Base-by-base conservation (phyloP, 2,797 vertebrate genomes). In the Rhynchotus rufescens region DNA sequence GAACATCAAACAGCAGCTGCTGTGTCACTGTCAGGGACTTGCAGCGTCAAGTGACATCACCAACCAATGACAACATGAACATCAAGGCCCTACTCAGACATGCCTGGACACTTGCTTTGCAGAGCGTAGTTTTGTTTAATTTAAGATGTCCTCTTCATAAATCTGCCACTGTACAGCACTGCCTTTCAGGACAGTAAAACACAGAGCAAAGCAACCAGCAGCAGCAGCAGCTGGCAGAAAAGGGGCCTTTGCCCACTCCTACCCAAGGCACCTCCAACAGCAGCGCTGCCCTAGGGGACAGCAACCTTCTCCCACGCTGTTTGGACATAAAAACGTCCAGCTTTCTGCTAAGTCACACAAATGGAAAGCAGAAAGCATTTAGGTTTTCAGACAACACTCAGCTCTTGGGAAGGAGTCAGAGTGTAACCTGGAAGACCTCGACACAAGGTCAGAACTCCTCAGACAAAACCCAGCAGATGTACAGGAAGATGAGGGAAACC, bases 181-280 rank as follows among this genome's bases (percentile, higher is more conserved):
- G 4, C 30, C 67, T 36, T 22, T 44, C 9, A 45, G 38, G 52
- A 19, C 61, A 73, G 45, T 38, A 60, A n/a, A 38, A 30, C 36
- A 9, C 2, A 6, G 2, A n/a, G 68, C 1, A 6, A 44, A n/a
- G 26, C 65, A 28, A 8, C 6, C 1, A 10, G 6, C 1, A 40
- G 62, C 34, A 42, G 54, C 1, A 8, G 7, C 59, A 36, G 36
- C 36, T 30, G 40, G 42, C 2, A 36, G 49, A 8, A 12, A n/a
- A 51, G 17, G 0, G 25, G 25, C 16, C 42, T n/a, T 25, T 42
- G 7, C 49, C 9, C 30, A 64, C 10, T 25, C 56, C 14, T 2
- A 12, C 13, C 49, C 3, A 49, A 42, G 1, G 28, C 6, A 3
- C 12, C 42, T n/a, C 10, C 2, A 0, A 51, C 3, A 5, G 65